These are phyloP conservation scores for Nothobranchius furzeri DNA, from an alignment of 2,113 vertebrate species.

Conservation along the genomic window DNA sequence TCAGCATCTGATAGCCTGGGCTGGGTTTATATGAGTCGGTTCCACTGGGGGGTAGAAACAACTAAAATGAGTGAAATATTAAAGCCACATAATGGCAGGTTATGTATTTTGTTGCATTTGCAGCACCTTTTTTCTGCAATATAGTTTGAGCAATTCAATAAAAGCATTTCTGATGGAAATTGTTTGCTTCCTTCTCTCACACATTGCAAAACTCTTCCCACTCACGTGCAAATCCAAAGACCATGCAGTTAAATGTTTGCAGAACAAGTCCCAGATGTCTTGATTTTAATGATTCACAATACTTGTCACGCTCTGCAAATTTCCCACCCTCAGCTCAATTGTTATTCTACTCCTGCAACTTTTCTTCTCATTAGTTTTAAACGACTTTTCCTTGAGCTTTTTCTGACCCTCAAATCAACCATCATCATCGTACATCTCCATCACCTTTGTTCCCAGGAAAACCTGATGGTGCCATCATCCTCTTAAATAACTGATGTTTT, in stretches of 20 bases:
- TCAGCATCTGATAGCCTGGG: slow-evolving; percentile 58
- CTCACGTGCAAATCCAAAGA: slow-evolving; percentile 14
- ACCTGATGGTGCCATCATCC: slow-evolving; percentile 35
- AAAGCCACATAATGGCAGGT: neutral
- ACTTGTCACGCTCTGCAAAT: slow-evolving; percentile 57
- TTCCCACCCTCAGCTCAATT: slow-evolving; percentile 50
- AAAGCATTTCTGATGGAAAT: no score
- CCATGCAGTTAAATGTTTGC: slow-evolving; percentile 34
- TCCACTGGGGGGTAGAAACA: neutral
- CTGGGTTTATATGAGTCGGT: slow-evolving; percentile 6
- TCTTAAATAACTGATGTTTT: slow-evolving; percentile 29
- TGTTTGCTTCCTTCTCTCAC: slow-evolving; percentile 19
- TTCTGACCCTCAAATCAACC: slow-evolving; percentile 8
- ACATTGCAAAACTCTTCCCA: neutral
- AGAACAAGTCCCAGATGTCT: slow-evolving; percentile 52
- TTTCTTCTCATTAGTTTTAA: slow-evolving; percentile 38
- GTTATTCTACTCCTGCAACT: slow-evolving; percentile 52
- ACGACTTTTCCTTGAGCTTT: slow-evolving; percentile 17
- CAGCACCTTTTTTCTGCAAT: no score
- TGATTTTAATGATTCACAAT: slow-evolving; percentile 57
- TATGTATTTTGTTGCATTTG: neutral
- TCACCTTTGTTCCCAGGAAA: slow-evolving; percentile 35
- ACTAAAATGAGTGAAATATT: neutral
- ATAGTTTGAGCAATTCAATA: no score
- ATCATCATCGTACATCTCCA: slow-evolving; percentile 16